A percentile compares a stretch with the other conserved stretches of the same genome.
Conservation (phyloP, 2,888 invertebrate genomes). For the Acleris cristana region DNA sequence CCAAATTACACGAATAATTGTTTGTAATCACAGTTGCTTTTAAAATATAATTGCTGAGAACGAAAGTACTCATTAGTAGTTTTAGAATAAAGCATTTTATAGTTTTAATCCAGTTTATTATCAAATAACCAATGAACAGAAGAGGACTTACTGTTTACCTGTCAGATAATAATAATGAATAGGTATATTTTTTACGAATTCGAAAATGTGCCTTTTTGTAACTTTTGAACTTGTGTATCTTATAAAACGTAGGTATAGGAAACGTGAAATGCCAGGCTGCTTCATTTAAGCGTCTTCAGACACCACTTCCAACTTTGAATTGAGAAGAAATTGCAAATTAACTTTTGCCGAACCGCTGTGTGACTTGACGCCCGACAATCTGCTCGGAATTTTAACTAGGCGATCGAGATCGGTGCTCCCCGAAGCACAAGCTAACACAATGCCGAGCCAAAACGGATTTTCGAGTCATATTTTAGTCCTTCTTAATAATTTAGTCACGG, state of each 20-base stretch:
- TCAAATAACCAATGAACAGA: no score
- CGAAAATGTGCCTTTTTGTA: no score
- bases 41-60: slow-evolving; percentile 3
- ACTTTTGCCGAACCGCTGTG: slow-evolving; percentile 69
- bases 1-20: slow-evolving; percentile 16
- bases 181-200: no score
- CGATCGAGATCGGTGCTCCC: slow-evolving; percentile 76
- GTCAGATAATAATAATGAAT: no score
- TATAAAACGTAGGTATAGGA: background rate
- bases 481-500: slow-evolving; percentile 81
- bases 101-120: no score
- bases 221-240: no score
- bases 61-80: no score
- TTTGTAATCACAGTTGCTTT: slow-evolving; percentile 11
- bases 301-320: slow-evolving; percentile 54
- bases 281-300: slow-evolving; percentile 37
- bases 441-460: slow-evolving; percentile 71
- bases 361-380: slow-evolving; percentile 68
- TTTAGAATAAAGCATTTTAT: no score
- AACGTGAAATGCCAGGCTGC: slow-evolving; percentile 5
- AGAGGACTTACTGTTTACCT: no score
- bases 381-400: slow-evolving; percentile 76
- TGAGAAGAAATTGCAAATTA: slow-evolving; percentile 69
- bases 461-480: slow-evolving; percentile 75
- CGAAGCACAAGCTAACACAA: slow-evolving; percentile 70